These are phyloP conservation scores for Apantesis nais DNA, from an alignment of 2,888 invertebrate species.

Conservation along the genomic window DNA sequence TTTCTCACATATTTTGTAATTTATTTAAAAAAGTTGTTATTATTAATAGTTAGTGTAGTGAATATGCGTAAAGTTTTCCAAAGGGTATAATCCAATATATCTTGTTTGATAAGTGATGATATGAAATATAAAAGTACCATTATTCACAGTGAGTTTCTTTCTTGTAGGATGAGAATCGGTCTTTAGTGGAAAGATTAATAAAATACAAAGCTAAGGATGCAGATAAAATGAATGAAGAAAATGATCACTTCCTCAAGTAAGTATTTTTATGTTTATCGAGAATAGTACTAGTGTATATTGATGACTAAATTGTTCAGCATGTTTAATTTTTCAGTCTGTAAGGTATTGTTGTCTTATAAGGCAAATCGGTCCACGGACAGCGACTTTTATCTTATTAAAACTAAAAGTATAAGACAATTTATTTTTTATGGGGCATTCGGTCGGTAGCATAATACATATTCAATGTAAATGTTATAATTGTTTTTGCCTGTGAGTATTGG, in stretches of 20 bases:
- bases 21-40: conserved; percentile 3
- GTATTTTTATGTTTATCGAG: conserved; percentile 54
- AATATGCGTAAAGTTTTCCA: conserved; percentile 55
- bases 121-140: neutral
- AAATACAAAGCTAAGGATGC: conserved; percentile 97
- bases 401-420: conserved; percentile 9
- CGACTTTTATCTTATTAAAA: conserved; percentile 12
- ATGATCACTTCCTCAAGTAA: conserved; percentile 96
- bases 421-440: conserved; percentile 59
- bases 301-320: conserved; percentile 47
- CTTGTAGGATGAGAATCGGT: conserved; percentile 94
- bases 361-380: conserved; percentile 18
- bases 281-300: conserved; percentile 13
- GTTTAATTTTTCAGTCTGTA: conserved; percentile 54
- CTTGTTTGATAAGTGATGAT: conserved; percentile 7
- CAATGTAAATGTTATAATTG: conserved; percentile 30
- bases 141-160: conserved; percentile 35
- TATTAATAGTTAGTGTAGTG: conserved; percentile 5
- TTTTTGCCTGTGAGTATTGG: conserved; percentile 60
- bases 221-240: conserved; percentile 98
- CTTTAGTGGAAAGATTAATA: conserved; percentile 94
- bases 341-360: conserved; percentile 40
- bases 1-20: conserved; percentile 33
- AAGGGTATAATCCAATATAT: conserved; percentile 42
- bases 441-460: conserved; percentile 45